Evolutionary conservation across 1,140 invertebrate genomes (phyloP).

Genomic region (Atopsyche davidsoni): DNA sequence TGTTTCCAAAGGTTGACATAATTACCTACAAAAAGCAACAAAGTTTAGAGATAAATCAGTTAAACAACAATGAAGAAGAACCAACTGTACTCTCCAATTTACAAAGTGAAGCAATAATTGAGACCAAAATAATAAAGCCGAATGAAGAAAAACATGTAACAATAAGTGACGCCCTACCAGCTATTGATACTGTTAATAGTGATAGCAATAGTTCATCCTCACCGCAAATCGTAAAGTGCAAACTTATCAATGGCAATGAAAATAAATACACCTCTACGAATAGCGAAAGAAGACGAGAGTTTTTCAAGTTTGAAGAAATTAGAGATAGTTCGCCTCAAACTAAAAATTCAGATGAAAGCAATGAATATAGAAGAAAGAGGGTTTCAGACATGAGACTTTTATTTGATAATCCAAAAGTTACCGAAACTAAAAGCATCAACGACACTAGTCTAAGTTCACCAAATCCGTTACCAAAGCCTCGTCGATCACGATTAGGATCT

Average conservation of each 20-base stretch:
- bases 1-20: slow-evolving; percentile 24
- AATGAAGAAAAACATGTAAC: not conserved
- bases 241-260: slow-evolving; percentile 5
- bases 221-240: slow-evolving; percentile 17
- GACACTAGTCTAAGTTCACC: slow-evolving; percentile 31
- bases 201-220: too few species aligned
- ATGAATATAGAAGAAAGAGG: slow-evolving; percentile 29
- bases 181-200: not conserved
- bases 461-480: slow-evolving; percentile 48
- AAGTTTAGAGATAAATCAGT: slow-evolving; percentile 9
- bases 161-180: not conserved
- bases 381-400: slow-evolving; percentile 42
- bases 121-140: not conserved
- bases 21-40: slow-evolving; percentile 20
- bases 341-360: not conserved
- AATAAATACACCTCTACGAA: slow-evolving; percentile 5
- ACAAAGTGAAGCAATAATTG: not conserved
- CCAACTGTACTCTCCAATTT: not conserved
- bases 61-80: slow-evolving; percentile 1
- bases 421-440: not conserved
- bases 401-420: slow-evolving; percentile 37
- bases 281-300: slow-evolving; percentile 7
- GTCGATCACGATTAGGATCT: slow-evolving; percentile 39
- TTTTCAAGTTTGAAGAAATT: slow-evolving; percentile 1
- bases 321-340: not conserved